Conservation (phyloP, 2,113 vertebrate species). For the Callipepla californica region DNA sequence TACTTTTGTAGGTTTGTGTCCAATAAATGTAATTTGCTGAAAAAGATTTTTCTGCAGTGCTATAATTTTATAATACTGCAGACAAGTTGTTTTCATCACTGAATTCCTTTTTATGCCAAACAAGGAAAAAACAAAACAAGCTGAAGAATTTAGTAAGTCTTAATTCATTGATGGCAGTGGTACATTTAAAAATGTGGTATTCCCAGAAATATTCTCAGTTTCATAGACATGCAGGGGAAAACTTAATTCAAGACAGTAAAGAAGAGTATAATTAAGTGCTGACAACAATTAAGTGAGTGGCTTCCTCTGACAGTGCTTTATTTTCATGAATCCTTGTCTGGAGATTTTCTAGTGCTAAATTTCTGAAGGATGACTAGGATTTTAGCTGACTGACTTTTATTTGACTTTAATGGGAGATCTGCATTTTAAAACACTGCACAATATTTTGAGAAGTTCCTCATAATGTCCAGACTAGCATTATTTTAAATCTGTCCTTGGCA, state of each 20-base stretch:
- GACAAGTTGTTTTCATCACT: not conserved
- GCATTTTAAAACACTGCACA: constrained; percentile 9
- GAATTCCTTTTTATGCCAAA: not conserved
- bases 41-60: not conserved
- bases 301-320: not conserved
- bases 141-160: not conserved
- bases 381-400: constrained; percentile 55
- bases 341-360: constrained; percentile 20
- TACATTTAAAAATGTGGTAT: not conserved
- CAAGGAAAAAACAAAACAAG: not conserved
- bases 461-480: constrained; percentile 19
- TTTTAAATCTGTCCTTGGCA: constrained; percentile 54
- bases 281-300: not conserved
- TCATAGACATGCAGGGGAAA: not conserved
- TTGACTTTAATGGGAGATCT: constrained; percentile 51
- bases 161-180: not conserved
- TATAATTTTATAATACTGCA: not conserved
- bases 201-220: not conserved
- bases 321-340: constrained; percentile 43
- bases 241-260: not conserved
- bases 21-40: not conserved
- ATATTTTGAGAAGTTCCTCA: constrained; percentile 31
- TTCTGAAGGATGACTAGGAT: constrained; percentile 31
- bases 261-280: constrained; percentile 4
- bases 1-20: not conserved